A percentile compares a stretch with the other conserved stretches of the same genome.
Conservation (phyloP, 2,888 invertebrate species). For the Ophion slaviceki region DNA sequence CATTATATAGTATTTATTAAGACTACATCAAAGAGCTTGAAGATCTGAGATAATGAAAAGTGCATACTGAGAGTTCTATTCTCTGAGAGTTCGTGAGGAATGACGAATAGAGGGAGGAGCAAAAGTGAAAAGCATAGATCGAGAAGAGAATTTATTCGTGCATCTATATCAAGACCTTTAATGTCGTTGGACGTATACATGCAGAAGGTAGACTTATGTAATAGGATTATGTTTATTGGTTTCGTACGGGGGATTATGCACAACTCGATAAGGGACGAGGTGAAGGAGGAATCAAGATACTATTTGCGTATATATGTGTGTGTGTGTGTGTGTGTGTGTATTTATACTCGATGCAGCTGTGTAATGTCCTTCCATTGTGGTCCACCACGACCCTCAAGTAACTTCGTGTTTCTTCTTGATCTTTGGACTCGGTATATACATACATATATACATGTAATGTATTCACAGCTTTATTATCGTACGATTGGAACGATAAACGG, state of each 20-base stretch:
- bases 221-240: slow-evolving; percentile 45
- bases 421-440: slow-evolving; percentile 25
- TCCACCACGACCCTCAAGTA: slow-evolving; percentile 38
- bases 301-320: background rate
- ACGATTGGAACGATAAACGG: slow-evolving; percentile 32
- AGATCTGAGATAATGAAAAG: slow-evolving; percentile 67
- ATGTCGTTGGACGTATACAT: slow-evolving; percentile 13
- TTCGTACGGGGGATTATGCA: slow-evolving; percentile 31
- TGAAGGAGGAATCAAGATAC: slow-evolving; percentile 47
- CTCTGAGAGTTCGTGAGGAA: slow-evolving; percentile 28
- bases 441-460: slow-evolving; percentile 11
- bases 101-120: slow-evolving; percentile 14
- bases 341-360: slow-evolving; percentile 7
- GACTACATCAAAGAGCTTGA: slow-evolving; percentile 67
- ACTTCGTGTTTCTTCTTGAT: slow-evolving; percentile 44
- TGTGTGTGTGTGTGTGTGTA: no score
- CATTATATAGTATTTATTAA: slow-evolving; percentile 73
- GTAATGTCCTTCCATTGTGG: slow-evolving; percentile 38
- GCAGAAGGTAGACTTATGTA: slow-evolving; percentile 16
- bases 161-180: slow-evolving; percentile 32
- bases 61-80: slow-evolving; percentile 38
- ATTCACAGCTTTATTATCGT: slow-evolving; percentile 43
- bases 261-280: slow-evolving; percentile 34
- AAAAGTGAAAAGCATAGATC: slow-evolving; percentile 38
- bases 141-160: slow-evolving; percentile 37